Evolutionary conservation across 1,140 invertebrate species (phyloP).

Genomic region (Drosophila watanabei): DNA sequence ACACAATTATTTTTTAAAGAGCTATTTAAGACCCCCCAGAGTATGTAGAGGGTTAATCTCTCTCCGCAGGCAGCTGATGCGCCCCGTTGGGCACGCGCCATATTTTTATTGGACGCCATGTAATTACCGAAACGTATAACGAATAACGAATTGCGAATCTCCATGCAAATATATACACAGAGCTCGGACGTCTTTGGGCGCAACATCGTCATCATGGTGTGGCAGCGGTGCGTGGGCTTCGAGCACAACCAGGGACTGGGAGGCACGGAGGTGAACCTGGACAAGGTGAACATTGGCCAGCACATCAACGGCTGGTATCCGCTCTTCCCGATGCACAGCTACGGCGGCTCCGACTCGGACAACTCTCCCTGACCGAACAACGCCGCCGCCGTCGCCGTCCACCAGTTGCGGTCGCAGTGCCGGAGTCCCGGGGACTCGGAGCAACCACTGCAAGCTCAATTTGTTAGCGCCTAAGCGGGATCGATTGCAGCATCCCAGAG

Average conservation of each 20-base stretch:
- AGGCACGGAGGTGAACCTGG: slow-evolving; percentile 93
- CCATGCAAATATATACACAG: slow-evolving; percentile 76
- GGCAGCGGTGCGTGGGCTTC: slow-evolving; percentile 94
- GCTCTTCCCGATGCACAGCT: slow-evolving; percentile 92
- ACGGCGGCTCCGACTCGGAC: slow-evolving; percentile 89
- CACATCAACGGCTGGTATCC: slow-evolving; percentile 95
- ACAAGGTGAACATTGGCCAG: slow-evolving; percentile 91
- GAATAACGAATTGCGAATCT: slow-evolving; percentile 60
- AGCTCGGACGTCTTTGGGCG: slow-evolving; percentile 93
- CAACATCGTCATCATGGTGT: slow-evolving; percentile 92
- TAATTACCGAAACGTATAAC: slow-evolving; percentile 58
- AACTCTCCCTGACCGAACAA: slow-evolving; percentile 89
- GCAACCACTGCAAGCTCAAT: slow-evolving; percentile 71
- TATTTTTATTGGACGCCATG: slow-evolving; percentile 49
- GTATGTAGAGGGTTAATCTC: slow-evolving; percentile 24
- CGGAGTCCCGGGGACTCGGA: slow-evolving; percentile 21
- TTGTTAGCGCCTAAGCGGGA: slow-evolving; percentile 73
- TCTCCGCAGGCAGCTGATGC: not conserved
- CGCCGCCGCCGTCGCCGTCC: slow-evolving; percentile 8
- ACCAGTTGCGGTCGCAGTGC: slow-evolving; percentile 53
- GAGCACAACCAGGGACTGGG: slow-evolving; percentile 95
- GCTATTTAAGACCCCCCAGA: not conserved
- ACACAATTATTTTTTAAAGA: no score
- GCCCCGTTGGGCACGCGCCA: slow-evolving; percentile 27
- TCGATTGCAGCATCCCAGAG: slow-evolving; percentile 16